Evolutionary conservation across 2,113 vertebrate genomes (phyloP).

Genomic region (Rhadina sibilatrix): DNA sequence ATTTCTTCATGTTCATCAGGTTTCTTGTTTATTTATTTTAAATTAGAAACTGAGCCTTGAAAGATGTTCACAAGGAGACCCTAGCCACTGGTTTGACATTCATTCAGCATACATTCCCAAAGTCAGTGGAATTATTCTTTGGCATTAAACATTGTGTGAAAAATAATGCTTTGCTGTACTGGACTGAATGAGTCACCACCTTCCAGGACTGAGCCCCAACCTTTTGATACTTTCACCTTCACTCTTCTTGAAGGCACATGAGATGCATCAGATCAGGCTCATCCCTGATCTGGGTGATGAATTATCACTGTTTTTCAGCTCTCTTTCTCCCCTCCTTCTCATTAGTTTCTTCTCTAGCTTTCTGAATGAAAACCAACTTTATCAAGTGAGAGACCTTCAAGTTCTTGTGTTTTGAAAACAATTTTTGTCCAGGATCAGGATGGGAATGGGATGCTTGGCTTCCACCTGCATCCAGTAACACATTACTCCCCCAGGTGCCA

Average conservation of each 20-base stretch:
- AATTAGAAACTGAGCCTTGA: background rate
- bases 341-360: background rate
- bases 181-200: background rate
- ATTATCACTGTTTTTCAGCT: background rate
- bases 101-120: background rate
- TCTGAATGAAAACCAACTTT: background rate
- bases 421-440: background rate
- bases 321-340: background rate
- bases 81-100: background rate
- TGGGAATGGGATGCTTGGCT: background rate
- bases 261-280: background rate
- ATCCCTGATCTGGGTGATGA: background rate
- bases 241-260: background rate
- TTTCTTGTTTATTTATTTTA: constrained; percentile 1
- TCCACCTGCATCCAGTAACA: background rate
- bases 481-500: background rate
- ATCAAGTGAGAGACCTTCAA: background rate
- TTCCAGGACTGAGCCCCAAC: background rate
- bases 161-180: background rate
- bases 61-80: constrained; percentile 1
- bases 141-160: background rate
- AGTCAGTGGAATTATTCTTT: background rate
- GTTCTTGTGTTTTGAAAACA: background rate
- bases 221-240: background rate
- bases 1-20: background rate